phyloP scores from a whole-genome alignment of 2,797 vertebrate genomes.

The Arrhamphus sclerolepis region DNA sequence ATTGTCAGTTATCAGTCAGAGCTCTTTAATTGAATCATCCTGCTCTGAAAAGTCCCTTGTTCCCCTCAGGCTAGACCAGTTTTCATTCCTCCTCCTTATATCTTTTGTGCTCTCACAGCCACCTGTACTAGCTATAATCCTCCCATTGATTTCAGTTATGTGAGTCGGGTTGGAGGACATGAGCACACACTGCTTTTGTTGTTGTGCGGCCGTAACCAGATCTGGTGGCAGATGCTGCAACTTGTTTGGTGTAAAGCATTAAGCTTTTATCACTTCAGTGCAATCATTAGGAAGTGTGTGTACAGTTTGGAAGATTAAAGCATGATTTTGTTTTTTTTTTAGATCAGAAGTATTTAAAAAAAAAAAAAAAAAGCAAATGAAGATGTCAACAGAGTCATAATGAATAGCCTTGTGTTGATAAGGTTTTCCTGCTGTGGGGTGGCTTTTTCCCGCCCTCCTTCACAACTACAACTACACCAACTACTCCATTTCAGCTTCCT shows the following conservation, averaged over 20 bases:
- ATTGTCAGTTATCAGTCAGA: slow-evolving; percentile 11
- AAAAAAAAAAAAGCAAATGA: no score
- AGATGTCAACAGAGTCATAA: neutral
- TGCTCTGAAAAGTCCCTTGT: slow-evolving; percentile 18
- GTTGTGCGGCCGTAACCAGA: slow-evolving; percentile 36
- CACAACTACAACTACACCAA: slow-evolving; percentile 6
- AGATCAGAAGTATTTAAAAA: neutral
- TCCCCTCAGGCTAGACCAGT: neutral
- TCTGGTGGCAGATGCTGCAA: slow-evolving; percentile 9
- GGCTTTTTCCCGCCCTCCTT: slow-evolving; percentile 29
- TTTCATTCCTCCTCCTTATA: slow-evolving; percentile 4
- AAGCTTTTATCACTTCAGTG: neutral
- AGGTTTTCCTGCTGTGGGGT: slow-evolving; percentile 63
- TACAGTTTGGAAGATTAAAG: neutral
- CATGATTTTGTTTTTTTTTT: neutral
- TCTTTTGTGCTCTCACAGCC: slow-evolving; percentile 11
- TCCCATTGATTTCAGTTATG: slow-evolving; percentile 41
- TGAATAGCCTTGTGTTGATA: neutral
- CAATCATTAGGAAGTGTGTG: neutral
- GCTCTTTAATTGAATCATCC: neutral
- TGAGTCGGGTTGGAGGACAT: neutral
- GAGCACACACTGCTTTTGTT: slow-evolving; percentile 15
- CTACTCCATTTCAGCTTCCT: slow-evolving; percentile 24
- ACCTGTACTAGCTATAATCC: slow-evolving; percentile 38
- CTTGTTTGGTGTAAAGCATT: neutral